phyloP scores from a whole-genome alignment of 2,797 vertebrate genomes.

The Acomys russatus region DNA sequence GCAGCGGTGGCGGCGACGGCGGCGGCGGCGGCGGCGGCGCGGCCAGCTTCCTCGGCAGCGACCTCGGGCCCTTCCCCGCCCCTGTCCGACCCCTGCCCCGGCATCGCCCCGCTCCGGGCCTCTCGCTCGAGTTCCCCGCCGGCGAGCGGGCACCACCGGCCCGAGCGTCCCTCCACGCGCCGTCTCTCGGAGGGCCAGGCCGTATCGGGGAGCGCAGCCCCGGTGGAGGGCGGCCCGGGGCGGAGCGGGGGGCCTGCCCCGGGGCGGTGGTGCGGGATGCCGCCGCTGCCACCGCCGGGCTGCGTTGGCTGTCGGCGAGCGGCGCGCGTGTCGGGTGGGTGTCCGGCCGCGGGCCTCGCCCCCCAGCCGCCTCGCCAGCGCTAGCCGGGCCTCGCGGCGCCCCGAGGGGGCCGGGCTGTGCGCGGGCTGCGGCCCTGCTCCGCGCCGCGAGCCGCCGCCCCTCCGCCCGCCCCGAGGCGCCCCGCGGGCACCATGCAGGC shows the following conservation, averaged over 20 bases:
- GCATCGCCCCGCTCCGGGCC: not conserved
- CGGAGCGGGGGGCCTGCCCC: constrained; percentile 76
- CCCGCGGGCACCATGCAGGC: constrained; percentile 93
- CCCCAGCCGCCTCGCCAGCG: constrained; percentile 51
- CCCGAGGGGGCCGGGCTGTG: constrained; percentile 77
- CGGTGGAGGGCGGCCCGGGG: constrained; percentile 66
- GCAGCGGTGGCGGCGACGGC: constrained; percentile 33
- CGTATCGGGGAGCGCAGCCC: constrained; percentile 61
- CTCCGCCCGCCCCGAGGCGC: constrained; percentile 74
- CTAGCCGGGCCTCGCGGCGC: constrained; percentile 74
- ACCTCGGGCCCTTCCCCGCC: constrained; percentile 54
- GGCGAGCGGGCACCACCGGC: constrained; percentile 36
- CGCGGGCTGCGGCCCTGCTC: constrained; percentile 75
- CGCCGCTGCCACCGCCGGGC: constrained; percentile 75
- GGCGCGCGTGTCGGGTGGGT: constrained; percentile 64
- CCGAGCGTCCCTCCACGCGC: constrained; percentile 47
- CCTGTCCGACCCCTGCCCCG: constrained; percentile 1
- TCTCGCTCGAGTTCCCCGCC: not conserved
- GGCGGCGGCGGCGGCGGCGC: constrained; percentile 44
- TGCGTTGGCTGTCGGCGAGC: constrained; percentile 66
- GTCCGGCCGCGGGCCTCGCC: constrained; percentile 76
- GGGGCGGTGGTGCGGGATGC: constrained; percentile 82
- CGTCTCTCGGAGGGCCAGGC: constrained; percentile 72
- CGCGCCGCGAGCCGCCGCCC: constrained; percentile 72
- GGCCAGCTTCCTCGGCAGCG: not conserved